These are phyloP conservation scores for Ctenochaetus hawaiiensis DNA, from an alignment of 2,797 vertebrate species.

Conservation along the genomic window DNA sequence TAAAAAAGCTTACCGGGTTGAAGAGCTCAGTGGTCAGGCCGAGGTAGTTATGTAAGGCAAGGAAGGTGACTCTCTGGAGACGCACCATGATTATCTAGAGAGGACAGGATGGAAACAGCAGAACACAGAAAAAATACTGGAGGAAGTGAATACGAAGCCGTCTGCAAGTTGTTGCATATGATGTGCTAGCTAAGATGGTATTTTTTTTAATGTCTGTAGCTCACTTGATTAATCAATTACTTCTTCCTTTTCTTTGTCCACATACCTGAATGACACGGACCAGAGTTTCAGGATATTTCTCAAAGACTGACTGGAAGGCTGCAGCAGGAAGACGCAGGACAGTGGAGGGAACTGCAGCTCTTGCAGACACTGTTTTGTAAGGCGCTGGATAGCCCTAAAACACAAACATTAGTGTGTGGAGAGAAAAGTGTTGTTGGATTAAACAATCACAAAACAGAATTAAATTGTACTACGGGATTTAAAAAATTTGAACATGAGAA, in stretches of 20 bases:
- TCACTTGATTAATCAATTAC: not conserved
- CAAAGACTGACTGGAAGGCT: slow-evolving; percentile 92
- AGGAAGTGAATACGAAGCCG: not conserved
- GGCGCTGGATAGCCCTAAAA: slow-evolving; percentile 91
- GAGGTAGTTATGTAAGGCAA: slow-evolving; percentile 95
- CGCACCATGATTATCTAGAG: slow-evolving; percentile 96
- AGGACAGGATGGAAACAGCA: slow-evolving; percentile 11
- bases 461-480: too few species aligned
- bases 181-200: too few species aligned
- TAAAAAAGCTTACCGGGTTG: slow-evolving; percentile 84
- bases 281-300: slow-evolving; percentile 95
- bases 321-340: slow-evolving; percentile 91
- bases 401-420: not conserved
- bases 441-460: too few species aligned
- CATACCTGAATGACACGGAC: slow-evolving; percentile 93
- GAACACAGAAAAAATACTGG: not conserved
- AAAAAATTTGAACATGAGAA: too few species aligned
- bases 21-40: slow-evolving; percentile 97
- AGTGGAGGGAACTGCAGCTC: slow-evolving; percentile 88
- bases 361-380: slow-evolving; percentile 94
- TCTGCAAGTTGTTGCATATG: not conserved
- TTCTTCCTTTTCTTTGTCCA: not conserved
- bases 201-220: not conserved
- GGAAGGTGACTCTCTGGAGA: slow-evolving; percentile 95
- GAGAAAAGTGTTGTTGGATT: not conserved